These are phyloP conservation scores for Semicossyphus pulcher DNA, from an alignment of 2,113 vertebrate genomes.

Conservation along the genomic window DNA sequence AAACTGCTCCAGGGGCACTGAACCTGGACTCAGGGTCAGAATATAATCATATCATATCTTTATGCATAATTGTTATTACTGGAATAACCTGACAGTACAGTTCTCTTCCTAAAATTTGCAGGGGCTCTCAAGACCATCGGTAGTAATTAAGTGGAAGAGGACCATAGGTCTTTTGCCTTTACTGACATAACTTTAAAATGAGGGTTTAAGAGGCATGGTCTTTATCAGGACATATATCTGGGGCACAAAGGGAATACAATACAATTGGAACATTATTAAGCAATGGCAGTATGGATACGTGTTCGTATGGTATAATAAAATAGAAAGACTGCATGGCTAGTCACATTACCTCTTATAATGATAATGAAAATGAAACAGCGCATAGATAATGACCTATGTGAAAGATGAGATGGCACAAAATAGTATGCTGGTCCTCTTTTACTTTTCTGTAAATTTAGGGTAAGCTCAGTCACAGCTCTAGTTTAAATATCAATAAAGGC, in stretches of 20 bases:
- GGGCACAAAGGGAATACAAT: background rate
- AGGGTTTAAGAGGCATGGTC: background rate
- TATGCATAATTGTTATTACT: background rate
- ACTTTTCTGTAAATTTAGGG: no score
- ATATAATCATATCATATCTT: background rate
- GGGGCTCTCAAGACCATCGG: background rate
- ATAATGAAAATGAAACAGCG: no score
- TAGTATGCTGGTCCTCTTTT: no score
- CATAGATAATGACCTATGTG: no score
- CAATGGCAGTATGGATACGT: no score
- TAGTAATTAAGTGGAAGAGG: background rate
- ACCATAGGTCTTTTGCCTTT: background rate
- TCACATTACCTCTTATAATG: no score
- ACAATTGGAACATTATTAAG: background rate
- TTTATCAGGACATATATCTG: background rate
- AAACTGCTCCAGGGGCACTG: background rate
- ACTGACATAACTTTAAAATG: background rate
- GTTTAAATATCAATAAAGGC: no score
- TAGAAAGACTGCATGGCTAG: no score
- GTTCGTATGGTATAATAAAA: no score
- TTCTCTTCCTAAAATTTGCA: background rate
- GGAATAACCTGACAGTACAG: background rate
- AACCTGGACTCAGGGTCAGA: background rate
- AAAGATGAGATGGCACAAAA: no score
- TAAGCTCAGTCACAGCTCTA: no score